Evolutionary conservation across 1,140 invertebrate species (phyloP).

Genomic region (Bathynomus jamesi): DNA sequence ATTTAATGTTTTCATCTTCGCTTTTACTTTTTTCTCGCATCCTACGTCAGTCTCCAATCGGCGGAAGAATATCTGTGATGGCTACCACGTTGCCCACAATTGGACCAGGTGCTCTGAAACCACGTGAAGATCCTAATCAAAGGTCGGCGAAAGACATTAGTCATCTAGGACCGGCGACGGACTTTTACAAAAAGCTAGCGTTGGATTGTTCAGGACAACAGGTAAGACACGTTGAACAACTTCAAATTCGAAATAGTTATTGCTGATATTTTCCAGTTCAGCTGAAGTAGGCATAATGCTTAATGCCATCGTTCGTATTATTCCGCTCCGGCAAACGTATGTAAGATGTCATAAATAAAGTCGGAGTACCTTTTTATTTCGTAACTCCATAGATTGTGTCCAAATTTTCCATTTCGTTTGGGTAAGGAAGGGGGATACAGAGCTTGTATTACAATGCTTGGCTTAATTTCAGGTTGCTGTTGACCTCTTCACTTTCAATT

Average conservation of each 20-base stretch:
- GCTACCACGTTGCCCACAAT: constrained; percentile 82
- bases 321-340: no score
- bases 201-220: constrained; percentile 94
- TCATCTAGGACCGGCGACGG: constrained; percentile 85
- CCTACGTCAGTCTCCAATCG: constrained; percentile 22
- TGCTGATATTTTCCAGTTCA: no score
- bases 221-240: no score
- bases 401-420: no score
- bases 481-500: constrained; percentile 89
- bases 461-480: constrained; percentile 57
- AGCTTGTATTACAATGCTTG: not conserved
- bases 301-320: no score
- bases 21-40: not conserved
- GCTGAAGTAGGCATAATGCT: no score
- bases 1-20: not conserved
- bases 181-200: constrained; percentile 96
- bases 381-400: no score
- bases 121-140: constrained; percentile 77
- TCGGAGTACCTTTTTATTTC: no score
- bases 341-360: no score
- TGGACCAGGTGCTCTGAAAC: constrained; percentile 76
- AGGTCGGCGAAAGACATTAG: constrained; percentile 64
- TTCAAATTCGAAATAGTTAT: no score
- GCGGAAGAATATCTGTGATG: constrained; percentile 86
- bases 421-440: not conserved